Conservation (phyloP, 2,113 vertebrate genomes). For the Podocnemis expansa region DNA sequence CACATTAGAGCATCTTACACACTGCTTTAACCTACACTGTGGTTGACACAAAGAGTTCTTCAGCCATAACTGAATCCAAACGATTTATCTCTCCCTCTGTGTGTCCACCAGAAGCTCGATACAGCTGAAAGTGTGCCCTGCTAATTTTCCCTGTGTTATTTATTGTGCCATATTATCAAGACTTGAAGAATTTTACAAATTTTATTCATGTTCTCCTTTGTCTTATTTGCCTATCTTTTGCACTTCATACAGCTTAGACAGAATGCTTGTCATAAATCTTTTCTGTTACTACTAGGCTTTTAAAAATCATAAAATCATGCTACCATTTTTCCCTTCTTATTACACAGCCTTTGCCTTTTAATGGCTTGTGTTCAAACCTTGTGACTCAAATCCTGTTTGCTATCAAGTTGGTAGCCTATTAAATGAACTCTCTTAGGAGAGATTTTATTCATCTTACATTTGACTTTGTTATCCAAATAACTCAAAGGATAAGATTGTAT, state of each 20-base stretch:
- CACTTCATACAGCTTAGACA: background rate
- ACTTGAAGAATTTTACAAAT: background rate
- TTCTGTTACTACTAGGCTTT: background rate
- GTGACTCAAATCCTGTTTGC: slow-evolving; percentile 32
- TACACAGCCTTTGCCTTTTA: background rate
- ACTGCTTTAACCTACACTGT: background rate
- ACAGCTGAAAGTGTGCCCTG: background rate
- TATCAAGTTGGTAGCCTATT: background rate
- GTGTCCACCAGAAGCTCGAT: background rate
- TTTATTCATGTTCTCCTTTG: background rate
- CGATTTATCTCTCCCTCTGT: background rate
- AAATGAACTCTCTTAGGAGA: slow-evolving; percentile 16
- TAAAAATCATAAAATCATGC: background rate
- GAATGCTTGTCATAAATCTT: background rate
- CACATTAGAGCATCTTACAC: background rate
- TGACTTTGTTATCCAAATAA: slow-evolving; percentile 5
- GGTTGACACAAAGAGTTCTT: background rate
- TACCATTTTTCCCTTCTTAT: background rate
- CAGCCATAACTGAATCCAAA: background rate
- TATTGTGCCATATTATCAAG: background rate
- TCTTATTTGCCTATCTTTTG: background rate
- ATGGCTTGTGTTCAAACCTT: background rate
- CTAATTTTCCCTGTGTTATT: background rate
- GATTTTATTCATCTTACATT: slow-evolving; percentile 31
- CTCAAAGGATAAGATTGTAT: background rate